Evolutionary conservation across 2,888 invertebrate species (phyloP).

Genomic region (Branchellion lobata): DNA sequence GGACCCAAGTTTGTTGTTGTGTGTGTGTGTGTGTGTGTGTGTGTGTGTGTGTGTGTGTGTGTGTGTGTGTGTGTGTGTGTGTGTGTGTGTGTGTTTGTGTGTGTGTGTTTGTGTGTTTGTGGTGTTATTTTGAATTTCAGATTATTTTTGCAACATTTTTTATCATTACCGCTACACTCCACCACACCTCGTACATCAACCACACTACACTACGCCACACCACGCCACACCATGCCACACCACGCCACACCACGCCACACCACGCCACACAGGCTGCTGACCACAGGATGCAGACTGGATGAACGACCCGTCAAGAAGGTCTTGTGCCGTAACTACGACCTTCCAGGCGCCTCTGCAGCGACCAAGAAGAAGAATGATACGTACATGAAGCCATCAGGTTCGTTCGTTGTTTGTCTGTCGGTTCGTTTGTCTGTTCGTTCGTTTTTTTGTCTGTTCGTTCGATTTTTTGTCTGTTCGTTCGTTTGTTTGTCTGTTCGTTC

Average conservation of each 20-base stretch:
- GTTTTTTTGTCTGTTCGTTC: not conserved
- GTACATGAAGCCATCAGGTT: not conserved
- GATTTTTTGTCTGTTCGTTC: not conserved
- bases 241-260: not conserved
- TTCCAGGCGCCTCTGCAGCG: not conserved
- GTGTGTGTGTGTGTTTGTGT: too few species aligned
- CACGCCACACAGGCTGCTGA: not conserved
- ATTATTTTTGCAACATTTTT: too few species aligned
- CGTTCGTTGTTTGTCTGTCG: not conserved
- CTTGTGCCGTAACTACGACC: constrained; percentile 1
- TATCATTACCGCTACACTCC: too few species aligned
- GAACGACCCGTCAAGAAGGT: constrained; percentile 3
- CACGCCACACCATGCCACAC: not conserved
- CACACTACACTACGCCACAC: too few species aligned
- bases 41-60: not conserved
- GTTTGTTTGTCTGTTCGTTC: not conserved
- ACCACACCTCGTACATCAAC: too few species aligned
- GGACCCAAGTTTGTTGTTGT: not conserved
- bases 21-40: not conserved
- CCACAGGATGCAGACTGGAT: not conserved
- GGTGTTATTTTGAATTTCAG: too few species aligned
- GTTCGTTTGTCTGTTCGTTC: not conserved
- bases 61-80: too few species aligned
- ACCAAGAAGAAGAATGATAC: not conserved
- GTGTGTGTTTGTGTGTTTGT: too few species aligned